Conservation (phyloP, 1,140 invertebrate genomes). For the Aphelinus certus region DNA sequence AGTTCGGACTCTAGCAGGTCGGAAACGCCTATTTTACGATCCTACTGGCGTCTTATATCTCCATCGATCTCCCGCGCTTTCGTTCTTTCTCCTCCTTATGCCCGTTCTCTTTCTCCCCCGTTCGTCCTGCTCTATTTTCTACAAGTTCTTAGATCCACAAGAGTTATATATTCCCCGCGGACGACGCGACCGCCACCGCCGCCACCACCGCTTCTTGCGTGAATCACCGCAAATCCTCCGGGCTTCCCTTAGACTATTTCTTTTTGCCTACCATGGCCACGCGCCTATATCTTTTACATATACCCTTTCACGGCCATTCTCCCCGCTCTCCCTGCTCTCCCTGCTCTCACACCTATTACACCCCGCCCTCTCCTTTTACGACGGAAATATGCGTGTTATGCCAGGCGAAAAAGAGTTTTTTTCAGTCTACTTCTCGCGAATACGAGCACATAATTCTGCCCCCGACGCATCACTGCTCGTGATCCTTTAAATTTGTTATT, state of each 20-base stretch:
- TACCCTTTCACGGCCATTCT: not conserved
- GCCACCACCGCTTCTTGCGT: not conserved
- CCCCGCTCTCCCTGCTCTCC: too few relatives aligned
- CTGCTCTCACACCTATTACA: too few relatives aligned
- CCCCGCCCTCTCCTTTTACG: too few relatives aligned
- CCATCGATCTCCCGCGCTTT: constrained; percentile 37
- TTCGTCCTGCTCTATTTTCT: constrained; percentile 36
- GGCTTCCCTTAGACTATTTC: not conserved
- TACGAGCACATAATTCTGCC: too few relatives aligned
- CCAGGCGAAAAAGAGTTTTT: too few relatives aligned
- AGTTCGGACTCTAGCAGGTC: constrained; percentile 50
- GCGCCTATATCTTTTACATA: constrained; percentile 10
- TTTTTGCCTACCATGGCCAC: not conserved
- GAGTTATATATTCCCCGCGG: constrained; percentile 25
- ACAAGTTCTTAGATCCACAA: constrained; percentile 38
- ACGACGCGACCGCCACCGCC: not conserved
- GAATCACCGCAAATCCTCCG: constrained; percentile 31
- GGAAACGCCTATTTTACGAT: constrained; percentile 54
- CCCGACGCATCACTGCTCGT: too few relatives aligned
- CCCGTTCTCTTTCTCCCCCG: constrained; percentile 32
- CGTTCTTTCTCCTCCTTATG: not conserved
- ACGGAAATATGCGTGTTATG: too few relatives aligned
- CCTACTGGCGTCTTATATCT: constrained; percentile 45
- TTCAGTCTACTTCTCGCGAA: too few relatives aligned
- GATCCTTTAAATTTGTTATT: too few relatives aligned